Conservation (phyloP, 1,140 invertebrate genomes). For the Bombus impatiens region DNA sequence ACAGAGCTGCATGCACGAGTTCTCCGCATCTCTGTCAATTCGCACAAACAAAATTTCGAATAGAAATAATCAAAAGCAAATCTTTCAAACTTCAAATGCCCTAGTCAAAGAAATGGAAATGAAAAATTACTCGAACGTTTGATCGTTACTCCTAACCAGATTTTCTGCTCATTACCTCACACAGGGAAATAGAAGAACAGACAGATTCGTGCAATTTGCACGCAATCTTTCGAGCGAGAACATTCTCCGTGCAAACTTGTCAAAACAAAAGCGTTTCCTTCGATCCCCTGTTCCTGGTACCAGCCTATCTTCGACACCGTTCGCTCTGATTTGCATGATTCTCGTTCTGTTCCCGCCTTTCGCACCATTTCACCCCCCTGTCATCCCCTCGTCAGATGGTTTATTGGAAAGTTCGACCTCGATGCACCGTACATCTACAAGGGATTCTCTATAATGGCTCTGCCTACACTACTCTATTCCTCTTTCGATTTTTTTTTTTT, state of each 20-base stretch:
- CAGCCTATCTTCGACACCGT: not conserved
- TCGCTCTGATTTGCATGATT: constrained; percentile 53
- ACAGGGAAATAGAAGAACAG: too few relatives aligned
- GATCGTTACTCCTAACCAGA: too few relatives aligned
- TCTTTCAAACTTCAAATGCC: not conserved
- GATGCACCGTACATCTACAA: constrained; percentile 59
- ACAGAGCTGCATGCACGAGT: too few relatives aligned
- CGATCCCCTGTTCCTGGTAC: not conserved
- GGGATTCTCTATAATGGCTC: constrained; percentile 60
- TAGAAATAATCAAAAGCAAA: not conserved
- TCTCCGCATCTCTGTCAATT: too few relatives aligned
- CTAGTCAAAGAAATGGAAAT: not conserved
- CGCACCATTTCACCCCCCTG: constrained; percentile 9
- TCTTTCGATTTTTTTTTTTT: constrained; percentile 5
- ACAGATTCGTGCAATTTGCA: not conserved
- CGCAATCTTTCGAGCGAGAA: not conserved
- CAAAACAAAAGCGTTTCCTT: constrained; percentile 7
- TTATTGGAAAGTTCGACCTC: constrained; percentile 66
- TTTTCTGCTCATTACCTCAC: too few relatives aligned
- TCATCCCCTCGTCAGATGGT: constrained; percentile 29
- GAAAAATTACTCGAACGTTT: not conserved
- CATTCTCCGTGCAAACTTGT: not conserved
- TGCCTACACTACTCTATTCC: constrained; percentile 24
- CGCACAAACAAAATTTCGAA: not conserved
- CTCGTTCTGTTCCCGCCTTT: constrained; percentile 38